phyloP scores from a whole-genome alignment of 1,140 invertebrate genomes.

The Parasteatoda tepidariorum region DNA sequence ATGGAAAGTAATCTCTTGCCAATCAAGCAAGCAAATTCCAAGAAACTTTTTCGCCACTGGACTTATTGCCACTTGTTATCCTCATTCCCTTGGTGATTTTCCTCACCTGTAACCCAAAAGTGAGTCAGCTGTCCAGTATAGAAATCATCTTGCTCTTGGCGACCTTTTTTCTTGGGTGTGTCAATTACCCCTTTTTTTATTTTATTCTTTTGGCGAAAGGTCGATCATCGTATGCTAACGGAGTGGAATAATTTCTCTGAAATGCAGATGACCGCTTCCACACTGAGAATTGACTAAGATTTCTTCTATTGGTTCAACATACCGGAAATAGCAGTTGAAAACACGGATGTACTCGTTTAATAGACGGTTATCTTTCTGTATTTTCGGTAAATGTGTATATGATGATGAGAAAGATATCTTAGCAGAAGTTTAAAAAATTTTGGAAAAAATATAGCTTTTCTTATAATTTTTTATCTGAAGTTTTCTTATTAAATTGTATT shows the following conservation, averaged over 20 bases:
- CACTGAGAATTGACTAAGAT: too few relatives aligned
- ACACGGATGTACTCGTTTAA: background rate
- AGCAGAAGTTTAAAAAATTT: too few relatives aligned
- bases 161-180: slow-evolving; percentile 39
- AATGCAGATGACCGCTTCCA: background rate
- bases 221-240: background rate
- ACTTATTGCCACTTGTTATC: too few relatives aligned
- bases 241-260: background rate
- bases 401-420: too few relatives aligned
- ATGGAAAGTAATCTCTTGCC: background rate
- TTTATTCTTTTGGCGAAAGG: background rate
- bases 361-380: background rate
- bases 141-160: slow-evolving; percentile 25
- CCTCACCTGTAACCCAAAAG: slow-evolving; percentile 28
- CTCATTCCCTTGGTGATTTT: background rate
- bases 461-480: too few relatives aligned
- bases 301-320: background rate
- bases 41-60: background rate
- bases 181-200: background rate
- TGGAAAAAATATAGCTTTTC: too few relatives aligned
- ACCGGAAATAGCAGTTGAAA: background rate
- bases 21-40: background rate
- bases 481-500: too few relatives aligned
- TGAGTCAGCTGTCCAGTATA: background rate
- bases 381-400: background rate